Evolutionary conservation across 1,140 invertebrate genomes (phyloP).

Genomic region (Aphaenogaster floridana): DNA sequence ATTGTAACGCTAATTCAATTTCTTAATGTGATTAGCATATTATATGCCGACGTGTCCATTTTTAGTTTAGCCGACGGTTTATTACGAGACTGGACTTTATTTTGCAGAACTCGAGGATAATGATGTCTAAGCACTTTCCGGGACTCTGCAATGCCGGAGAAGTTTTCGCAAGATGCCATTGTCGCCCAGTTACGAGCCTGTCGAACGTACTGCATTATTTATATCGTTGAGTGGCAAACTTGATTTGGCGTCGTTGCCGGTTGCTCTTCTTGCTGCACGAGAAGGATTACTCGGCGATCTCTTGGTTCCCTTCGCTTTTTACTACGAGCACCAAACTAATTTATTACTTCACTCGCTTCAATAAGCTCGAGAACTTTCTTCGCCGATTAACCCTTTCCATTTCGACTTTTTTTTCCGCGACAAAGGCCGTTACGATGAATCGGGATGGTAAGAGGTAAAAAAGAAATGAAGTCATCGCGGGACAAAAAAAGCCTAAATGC

Average conservation of each 20-base stretch:
- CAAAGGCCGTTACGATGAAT: neutral
- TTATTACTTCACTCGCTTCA: constrained; percentile 50
- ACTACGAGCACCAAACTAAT: constrained; percentile 28
- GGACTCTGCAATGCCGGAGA: neutral
- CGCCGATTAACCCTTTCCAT: constrained; percentile 34
- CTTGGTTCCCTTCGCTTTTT: constrained; percentile 48
- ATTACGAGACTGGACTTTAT: neutral
- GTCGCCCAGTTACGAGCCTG: constrained; percentile 28
- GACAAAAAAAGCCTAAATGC: constrained; percentile 13
- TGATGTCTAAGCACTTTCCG: constrained; percentile 41
- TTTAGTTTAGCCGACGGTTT: neutral
- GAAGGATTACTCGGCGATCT: constrained; percentile 18
- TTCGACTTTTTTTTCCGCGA: constrained; percentile 11
- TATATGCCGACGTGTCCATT: neutral
- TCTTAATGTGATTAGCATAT: neutral
- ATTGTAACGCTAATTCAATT: neutral
- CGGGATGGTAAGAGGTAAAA: neutral
- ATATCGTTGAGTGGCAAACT: constrained; percentile 63
- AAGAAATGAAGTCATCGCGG: neutral
- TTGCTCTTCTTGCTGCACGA: constrained; percentile 41
- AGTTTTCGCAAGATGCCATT: constrained; percentile 41
- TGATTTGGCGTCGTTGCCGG: constrained; percentile 39
- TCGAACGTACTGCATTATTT: constrained; percentile 59
- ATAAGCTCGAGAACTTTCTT: constrained; percentile 30
- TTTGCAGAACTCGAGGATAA: neutral